A percentile compares a stretch with the other conserved stretches of the same genome.
phyloP scores from a whole-genome alignment of 2,797 vertebrate genomes.

The Sebastolobus alascanus region DNA sequence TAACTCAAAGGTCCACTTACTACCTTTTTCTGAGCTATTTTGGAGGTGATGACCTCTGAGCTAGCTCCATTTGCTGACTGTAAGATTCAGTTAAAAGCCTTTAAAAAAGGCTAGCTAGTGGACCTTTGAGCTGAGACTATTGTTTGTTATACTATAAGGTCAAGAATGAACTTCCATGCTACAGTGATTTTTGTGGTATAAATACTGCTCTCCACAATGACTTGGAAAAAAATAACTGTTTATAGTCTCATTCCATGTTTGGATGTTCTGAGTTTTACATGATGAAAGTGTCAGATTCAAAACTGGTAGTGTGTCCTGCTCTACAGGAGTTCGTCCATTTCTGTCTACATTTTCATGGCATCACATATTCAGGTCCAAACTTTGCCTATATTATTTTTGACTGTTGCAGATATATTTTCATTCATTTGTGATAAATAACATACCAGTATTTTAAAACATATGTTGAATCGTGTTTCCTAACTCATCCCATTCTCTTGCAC shows the following conservation, averaged over 20 bases:
- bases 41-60: background rate
- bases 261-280: background rate
- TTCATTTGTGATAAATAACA: background rate
- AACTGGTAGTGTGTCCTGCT: background rate
- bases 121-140: background rate
- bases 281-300: background rate
- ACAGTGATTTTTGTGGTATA: background rate
- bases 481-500: conserved; percentile 12
- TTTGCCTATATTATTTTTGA: background rate
- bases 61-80: background rate
- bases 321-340: background rate
- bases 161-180: background rate
- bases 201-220: background rate
- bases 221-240: background rate
- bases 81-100: background rate
- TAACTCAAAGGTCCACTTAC: no score
- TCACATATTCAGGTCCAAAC: conserved; percentile 3
- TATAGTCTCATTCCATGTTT: conserved; percentile 1
- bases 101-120: background rate
- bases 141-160: background rate
- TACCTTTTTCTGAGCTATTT: background rate
- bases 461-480: background rate
- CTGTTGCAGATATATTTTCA: background rate
- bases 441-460: conserved; percentile 1
- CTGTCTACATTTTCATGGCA: conserved; percentile 3